phyloP scores from a whole-genome alignment of 2,888 invertebrate genomes.

The Pyralis farinalis region DNA sequence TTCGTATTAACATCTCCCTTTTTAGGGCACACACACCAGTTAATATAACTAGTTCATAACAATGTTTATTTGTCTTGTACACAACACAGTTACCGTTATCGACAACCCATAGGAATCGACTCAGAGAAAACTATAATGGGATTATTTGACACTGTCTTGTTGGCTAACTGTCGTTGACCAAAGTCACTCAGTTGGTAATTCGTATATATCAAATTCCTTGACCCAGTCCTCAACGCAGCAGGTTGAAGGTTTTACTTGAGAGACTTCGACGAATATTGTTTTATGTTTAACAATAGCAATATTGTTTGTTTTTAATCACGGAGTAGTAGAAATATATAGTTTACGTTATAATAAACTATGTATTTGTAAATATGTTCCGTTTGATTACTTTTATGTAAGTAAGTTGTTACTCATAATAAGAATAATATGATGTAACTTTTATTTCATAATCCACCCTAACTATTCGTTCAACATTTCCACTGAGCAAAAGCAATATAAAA shows the following conservation, averaged over 20 bases:
- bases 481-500: too few relatives aligned
- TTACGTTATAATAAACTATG: too few relatives aligned
- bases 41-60: slow-evolving; percentile 30
- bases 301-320: slow-evolving; percentile 29
- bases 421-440: too few relatives aligned
- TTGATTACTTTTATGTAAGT: too few relatives aligned
- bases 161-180: slow-evolving; percentile 9
- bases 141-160: slow-evolving; percentile 10
- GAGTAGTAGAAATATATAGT: too few relatives aligned
- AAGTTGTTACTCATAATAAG: too few relatives aligned
- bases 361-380: too few relatives aligned
- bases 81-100: slow-evolving; percentile 35
- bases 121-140: slow-evolving; percentile 32
- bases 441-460: too few relatives aligned
- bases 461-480: neutral
- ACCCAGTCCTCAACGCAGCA: slow-evolving; percentile 31
- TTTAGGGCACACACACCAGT: slow-evolving; percentile 17
- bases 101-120: slow-evolving; percentile 32
- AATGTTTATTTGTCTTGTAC: slow-evolving; percentile 31
- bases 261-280: slow-evolving; percentile 6
- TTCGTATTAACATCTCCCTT: slow-evolving; percentile 8
- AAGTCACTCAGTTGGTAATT: slow-evolving; percentile 29
- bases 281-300: neutral
- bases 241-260: slow-evolving; percentile 23
- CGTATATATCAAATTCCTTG: slow-evolving; percentile 36